Conservation (phyloP, 2,797 vertebrate genomes). For the Potorous gilbertii region DNA sequence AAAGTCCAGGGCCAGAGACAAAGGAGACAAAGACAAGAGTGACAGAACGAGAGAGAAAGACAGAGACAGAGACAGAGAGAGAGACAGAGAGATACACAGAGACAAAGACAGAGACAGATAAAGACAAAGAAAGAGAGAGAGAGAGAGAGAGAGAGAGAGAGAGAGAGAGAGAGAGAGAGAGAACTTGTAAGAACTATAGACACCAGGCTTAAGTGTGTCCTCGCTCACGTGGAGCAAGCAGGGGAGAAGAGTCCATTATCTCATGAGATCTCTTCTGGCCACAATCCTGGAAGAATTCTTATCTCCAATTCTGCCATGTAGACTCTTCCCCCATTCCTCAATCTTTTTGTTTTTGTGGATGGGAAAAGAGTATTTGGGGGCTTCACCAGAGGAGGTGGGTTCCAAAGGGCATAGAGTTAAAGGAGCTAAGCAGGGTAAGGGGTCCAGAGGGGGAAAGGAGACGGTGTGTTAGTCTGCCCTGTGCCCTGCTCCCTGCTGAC, state of each 20-base stretch:
- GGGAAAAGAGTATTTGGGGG: not conserved
- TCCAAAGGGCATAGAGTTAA: not conserved
- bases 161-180: not conserved
- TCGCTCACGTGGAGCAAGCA: not conserved
- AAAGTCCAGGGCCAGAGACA: not conserved
- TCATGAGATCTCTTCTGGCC: accelerated
- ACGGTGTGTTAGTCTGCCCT: not conserved
- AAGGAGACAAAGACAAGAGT: not conserved
- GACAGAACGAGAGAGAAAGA: too few species aligned
- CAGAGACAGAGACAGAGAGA: too few species aligned
- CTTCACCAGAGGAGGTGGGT: not conserved
- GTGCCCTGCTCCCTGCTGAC: not conserved
- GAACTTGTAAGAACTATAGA: not conserved
- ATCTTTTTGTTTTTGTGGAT: not conserved
- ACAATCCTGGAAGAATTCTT: accelerated
- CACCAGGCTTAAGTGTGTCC: not conserved
- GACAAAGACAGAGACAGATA: too few species aligned
- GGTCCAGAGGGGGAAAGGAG: not conserved
- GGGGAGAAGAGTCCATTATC: not conserved
- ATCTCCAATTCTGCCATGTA: not conserved
- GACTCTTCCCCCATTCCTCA: not conserved
- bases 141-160: too few species aligned
- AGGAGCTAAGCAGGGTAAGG: not conserved
- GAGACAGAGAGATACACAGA: too few species aligned
- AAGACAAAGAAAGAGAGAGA: too few species aligned